phyloP scores from a whole-genome alignment of 2,797 vertebrate species.

The Sciaenops ocellatus region DNA sequence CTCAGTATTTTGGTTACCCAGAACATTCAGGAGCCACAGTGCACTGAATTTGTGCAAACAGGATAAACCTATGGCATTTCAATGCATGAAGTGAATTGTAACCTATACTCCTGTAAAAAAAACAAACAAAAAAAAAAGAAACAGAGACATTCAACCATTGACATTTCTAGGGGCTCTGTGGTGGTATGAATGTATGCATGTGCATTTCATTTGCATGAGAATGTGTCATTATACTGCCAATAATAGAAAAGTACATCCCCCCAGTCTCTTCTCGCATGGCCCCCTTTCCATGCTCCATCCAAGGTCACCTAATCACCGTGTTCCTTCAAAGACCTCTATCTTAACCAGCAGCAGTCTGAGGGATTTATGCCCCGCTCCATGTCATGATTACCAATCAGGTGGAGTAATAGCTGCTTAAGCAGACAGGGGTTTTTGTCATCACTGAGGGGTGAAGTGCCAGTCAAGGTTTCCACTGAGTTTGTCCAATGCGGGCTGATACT shows the following conservation, averaged over 20 bases:
- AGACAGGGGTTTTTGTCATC: constrained; percentile 79
- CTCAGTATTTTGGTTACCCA: constrained; percentile 5
- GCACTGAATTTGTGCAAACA: neutral
- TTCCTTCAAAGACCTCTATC: constrained; percentile 78
- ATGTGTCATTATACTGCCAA: constrained; percentile 79
- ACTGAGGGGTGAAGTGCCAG: constrained; percentile 81
- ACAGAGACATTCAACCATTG: constrained; percentile 14
- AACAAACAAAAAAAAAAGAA: too few relatives aligned
- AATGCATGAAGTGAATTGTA: constrained; percentile 23
- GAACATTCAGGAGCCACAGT: neutral
- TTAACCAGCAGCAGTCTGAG: constrained; percentile 73
- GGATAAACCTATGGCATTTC: neutral
- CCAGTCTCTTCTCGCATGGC: constrained; percentile 28
- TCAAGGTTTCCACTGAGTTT: constrained; percentile 80
- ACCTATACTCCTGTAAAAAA: neutral
- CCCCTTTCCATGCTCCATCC: constrained; percentile 65
- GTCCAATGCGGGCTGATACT: constrained; percentile 48
- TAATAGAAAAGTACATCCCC: constrained; percentile 74
- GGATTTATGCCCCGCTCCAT: constrained; percentile 80
- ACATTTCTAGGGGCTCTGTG: constrained; percentile 29
- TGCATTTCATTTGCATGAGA: constrained; percentile 80
- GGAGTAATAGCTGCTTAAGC: constrained; percentile 83
- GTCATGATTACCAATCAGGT: constrained; percentile 86
- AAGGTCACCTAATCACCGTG: constrained; percentile 83
- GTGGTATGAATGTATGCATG: constrained; percentile 37